Conservation (phyloP, 2,888 invertebrate genomes). For the Imbricaverruca yamaguchii region DNA sequence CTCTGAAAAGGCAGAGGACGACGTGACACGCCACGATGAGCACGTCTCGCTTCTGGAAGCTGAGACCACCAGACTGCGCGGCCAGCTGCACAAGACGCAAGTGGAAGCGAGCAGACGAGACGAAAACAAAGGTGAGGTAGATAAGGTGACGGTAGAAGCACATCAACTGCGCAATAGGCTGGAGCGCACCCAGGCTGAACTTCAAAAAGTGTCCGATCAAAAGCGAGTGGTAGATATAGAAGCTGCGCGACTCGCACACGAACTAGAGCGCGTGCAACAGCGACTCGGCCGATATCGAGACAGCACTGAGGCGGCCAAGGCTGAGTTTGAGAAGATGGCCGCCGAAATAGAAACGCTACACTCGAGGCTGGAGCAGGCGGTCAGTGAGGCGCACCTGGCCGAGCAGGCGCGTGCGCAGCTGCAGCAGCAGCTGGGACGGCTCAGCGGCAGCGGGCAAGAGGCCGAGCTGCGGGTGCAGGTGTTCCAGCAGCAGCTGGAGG, state of each 20-base stretch:
- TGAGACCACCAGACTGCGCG: constrained; percentile 46
- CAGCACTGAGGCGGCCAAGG: constrained; percentile 69
- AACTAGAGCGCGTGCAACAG: constrained; percentile 67
- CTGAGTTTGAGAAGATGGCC: constrained; percentile 76
- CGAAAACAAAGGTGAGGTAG: constrained; percentile 34
- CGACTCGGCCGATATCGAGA: constrained; percentile 75
- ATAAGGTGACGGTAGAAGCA: constrained; percentile 52
- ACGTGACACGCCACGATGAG: constrained; percentile 41
- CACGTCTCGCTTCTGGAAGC: constrained; percentile 43
- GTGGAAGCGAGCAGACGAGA: constrained; percentile 35
- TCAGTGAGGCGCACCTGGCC: constrained; percentile 43
- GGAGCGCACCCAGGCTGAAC: constrained; percentile 37
- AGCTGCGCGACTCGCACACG: constrained; percentile 33
- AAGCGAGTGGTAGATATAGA: neutral
- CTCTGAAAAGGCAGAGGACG: constrained; percentile 42
- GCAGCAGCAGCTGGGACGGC: neutral
- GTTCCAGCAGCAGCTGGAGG: neutral
- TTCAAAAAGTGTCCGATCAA: constrained; percentile 33
- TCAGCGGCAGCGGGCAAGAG: neutral
- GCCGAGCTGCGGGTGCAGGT: neutral
- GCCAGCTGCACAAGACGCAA: constrained; percentile 35
- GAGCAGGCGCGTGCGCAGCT: neutral
- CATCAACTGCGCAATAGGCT: constrained; percentile 35
- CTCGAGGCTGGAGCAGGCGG: constrained; percentile 65
- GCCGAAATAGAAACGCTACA: constrained; percentile 71